Base-by-base conservation (phyloP, 2,113 vertebrate genomes). In the Bubo blakistoni region DNA sequence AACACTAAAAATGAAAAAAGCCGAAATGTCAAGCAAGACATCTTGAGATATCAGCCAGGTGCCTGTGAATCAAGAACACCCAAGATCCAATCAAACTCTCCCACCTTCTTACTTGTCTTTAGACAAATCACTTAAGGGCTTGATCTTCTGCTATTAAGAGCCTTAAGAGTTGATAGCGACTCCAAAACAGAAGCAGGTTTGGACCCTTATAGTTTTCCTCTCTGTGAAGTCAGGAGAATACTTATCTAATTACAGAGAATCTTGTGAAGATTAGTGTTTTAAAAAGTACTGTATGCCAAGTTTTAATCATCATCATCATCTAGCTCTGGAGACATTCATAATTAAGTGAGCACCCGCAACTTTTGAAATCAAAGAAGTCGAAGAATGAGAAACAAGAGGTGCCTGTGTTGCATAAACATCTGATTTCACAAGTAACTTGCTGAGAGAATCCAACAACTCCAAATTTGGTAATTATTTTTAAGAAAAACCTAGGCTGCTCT, bases 21-120 rank as follows among this genome's bases (percentile, higher is more conserved):
- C 61, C 73, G 81, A 97, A 97, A 95, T 95, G 93, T 97, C 96
- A 97, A 97, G 94, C 59, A 92, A 96, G 89, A 94, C 74, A 73
- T 93, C 86, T 83, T 96, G 70, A 94, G 93, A 82, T 86, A 88
- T 86, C 77, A 96, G 86, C 65, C 91, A 96, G 91, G 93, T 97
- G 95, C 62, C 78, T 73, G 55, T 21, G 79, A 81, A 92, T 81
- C 38, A 73, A 85, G 36, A 96, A 95, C 42, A 85, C 38, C 66
- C 52, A 52, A 88, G 70, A 96, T 66, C 80, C 90, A 95, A 90
- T 95, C 88, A 91, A 66, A 86, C 57, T 76, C 81, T 94, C 44
- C 84, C 71, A 90, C 30, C 38, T 38, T 44, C 81, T 96, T 88
- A 81, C 83, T 82, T 38, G 77, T 51, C 92, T 87, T 94, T 8